Conservation (phyloP, 2,797 vertebrate genomes). For the Brachyrhaphis roseni region DNA sequence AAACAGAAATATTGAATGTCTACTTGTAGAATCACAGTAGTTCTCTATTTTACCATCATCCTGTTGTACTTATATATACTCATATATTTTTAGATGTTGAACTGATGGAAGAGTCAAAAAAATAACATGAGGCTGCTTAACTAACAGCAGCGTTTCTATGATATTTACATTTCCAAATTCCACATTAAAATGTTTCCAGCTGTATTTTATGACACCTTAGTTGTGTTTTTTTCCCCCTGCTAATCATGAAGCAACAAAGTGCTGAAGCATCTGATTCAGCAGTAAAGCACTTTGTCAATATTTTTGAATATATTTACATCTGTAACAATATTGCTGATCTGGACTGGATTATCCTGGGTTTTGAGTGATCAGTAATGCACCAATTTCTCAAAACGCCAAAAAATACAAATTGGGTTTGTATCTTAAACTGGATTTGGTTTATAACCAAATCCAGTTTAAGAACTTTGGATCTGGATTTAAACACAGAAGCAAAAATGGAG, state of each 20-base stretch:
- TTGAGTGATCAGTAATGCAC: not conserved
- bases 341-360: not conserved
- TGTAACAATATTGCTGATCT: not conserved
- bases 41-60: not conserved
- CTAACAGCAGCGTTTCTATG: not conserved
- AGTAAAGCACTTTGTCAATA: not conserved
- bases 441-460: not conserved
- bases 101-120: not conserved
- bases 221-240: not conserved
- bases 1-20: not conserved
- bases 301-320: not conserved
- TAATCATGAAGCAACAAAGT: not conserved
- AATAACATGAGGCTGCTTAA: not conserved
- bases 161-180: not conserved
- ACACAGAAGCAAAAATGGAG: not conserved
- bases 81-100: no score
- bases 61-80: no score
- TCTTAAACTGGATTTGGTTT: no score
- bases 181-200: not conserved
- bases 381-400: not conserved
- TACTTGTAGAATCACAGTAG: not conserved
- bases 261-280: not conserved
- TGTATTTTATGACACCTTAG: not conserved
- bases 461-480: not conserved
- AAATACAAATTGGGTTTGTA: not conserved